Evolutionary conservation across 1,140 invertebrate species (phyloP).

Genomic region (Drosophila sp.): DNA sequence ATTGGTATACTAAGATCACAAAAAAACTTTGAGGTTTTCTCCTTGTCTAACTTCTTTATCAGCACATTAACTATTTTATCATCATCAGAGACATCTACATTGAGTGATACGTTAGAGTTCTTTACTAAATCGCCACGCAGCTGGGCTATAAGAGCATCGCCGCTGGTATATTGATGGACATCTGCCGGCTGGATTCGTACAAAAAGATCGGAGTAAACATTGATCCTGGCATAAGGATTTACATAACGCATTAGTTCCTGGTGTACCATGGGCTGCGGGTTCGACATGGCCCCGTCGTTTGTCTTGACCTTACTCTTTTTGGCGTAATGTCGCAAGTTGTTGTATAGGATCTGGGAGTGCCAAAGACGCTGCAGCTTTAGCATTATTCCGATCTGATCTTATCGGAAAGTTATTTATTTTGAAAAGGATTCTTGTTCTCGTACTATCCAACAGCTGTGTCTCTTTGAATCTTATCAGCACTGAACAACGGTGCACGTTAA

Average conservation of each 20-base stretch:
- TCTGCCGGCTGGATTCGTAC: conserved; percentile 60
- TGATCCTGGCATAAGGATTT: conserved; percentile 70
- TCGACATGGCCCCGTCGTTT: conserved; percentile 14
- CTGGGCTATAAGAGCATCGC: conserved; percentile 67
- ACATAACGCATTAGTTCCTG: conserved; percentile 70
- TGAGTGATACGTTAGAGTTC: conserved; percentile 55
- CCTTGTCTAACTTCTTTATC: conserved; percentile 42
- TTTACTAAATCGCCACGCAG: conserved; percentile 47
- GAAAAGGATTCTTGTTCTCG: neutral
- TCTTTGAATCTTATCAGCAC: conserved; percentile 33
- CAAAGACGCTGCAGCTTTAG: conserved; percentile 49
- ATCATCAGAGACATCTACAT: conserved; percentile 54
- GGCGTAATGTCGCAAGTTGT: conserved; percentile 43
- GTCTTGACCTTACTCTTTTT: conserved; percentile 36
- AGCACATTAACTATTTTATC: conserved; percentile 61
- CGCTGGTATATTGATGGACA: conserved; percentile 64
- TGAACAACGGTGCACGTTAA: neutral
- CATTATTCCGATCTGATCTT: conserved; percentile 45
- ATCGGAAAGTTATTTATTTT: neutral
- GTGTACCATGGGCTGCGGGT: conserved; percentile 55
- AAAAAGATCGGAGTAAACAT: conserved; percentile 60
- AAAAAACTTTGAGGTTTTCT: conserved; percentile 35
- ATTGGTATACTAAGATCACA: conserved; percentile 70
- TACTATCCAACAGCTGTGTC: conserved; percentile 37
- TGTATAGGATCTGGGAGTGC: conserved; percentile 26